Percentiles rank a stretch among this genome's conserved stretches.
Conservation (phyloP, 2,888 invertebrate genomes). For the Acanthosepion lycidas region DNA sequence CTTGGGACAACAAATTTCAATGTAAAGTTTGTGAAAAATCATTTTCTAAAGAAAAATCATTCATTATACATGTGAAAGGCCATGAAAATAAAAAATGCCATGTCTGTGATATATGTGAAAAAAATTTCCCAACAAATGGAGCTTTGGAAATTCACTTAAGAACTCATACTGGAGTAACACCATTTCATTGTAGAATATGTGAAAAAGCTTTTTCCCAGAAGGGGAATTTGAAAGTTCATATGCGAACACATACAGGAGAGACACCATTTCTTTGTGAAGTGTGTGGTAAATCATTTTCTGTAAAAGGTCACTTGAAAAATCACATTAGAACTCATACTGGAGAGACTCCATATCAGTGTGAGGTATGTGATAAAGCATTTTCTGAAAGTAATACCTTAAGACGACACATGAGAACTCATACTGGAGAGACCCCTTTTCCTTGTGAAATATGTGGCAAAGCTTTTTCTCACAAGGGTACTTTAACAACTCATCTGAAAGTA, state of each 20-base stretch:
- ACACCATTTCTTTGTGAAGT: conserved; percentile 18
- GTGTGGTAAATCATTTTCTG: not conserved
- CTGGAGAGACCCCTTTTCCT: not conserved
- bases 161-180: not conserved
- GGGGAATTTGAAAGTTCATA: not conserved
- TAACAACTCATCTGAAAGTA: not conserved
- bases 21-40: not conserved
- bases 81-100: not conserved
- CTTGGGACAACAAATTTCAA: not conserved
- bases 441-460: not conserved
- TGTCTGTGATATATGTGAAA: not conserved
- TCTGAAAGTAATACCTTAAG: not conserved
- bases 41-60: not conserved
- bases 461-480: not conserved
- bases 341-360: not conserved
- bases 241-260: conserved; percentile 33
- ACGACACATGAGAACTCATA: not conserved
- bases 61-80: not conserved
- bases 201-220: not conserved
- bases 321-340: conserved; percentile 17
- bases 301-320: not conserved
- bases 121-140: not conserved
- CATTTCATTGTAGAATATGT: not conserved
- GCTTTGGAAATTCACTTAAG: not conserved
- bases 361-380: not conserved